These are phyloP conservation scores for Magallana nippona DNA, from an alignment of 2,888 invertebrate genomes.

Conservation along the genomic window DNA sequence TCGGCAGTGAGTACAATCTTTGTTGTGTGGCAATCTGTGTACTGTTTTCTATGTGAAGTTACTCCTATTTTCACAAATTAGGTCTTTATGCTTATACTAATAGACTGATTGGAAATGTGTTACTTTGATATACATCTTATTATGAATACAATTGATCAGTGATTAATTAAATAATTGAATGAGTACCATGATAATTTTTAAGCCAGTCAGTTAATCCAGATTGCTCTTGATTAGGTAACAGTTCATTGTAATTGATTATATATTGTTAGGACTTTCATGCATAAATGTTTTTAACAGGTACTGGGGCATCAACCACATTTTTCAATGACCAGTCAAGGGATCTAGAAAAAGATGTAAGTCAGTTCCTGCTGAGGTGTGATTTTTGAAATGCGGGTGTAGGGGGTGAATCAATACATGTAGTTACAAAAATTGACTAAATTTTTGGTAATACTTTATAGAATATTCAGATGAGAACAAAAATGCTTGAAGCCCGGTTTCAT, in stretches of 20 bases:
- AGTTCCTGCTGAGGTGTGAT: neutral
- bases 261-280: neutral
- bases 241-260: too few species aligned
- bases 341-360: constrained; percentile 51
- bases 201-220: too few species aligned
- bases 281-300: constrained; percentile 21
- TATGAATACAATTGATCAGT: too few species aligned
- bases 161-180: too few species aligned
- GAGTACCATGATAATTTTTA: too few species aligned
- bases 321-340: constrained; percentile 50
- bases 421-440: neutral
- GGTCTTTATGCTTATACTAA: too few species aligned
- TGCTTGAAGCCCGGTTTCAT: constrained; percentile 78
- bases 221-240: too few species aligned
- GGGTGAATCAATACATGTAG: neutral
- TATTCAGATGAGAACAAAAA: constrained; percentile 72
- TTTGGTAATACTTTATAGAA: constrained; percentile 45
- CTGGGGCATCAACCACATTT: constrained; percentile 43
- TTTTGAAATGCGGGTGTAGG: neutral
- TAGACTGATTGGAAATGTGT: too few species aligned
- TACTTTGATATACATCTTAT: too few species aligned
- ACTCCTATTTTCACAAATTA: too few species aligned
- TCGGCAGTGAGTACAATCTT: constrained; percentile 46
- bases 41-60: too few species aligned
- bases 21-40: neutral